Percentiles rank a stretch among this genome's conserved stretches.
These are phyloP conservation scores for Phyllopteryx taeniolatus DNA, from an alignment of 2,113 vertebrate species.

Conservation along the genomic window DNA sequence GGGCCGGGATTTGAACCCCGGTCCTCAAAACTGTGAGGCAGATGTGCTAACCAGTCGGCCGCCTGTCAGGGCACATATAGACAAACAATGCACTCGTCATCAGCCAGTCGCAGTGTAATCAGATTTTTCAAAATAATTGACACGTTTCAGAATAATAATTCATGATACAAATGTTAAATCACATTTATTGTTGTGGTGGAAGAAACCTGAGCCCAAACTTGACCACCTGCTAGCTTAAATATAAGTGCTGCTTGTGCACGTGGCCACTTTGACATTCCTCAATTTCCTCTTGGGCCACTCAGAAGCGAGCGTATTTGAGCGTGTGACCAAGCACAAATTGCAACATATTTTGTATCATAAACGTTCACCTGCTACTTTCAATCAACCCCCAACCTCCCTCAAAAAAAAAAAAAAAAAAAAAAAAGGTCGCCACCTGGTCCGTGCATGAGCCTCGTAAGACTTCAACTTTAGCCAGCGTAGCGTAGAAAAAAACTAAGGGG, in stretches of 20 bases:
- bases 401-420: conserved; percentile 18
- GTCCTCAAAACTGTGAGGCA: too few species aligned
- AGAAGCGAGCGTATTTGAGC: conserved; percentile 7
- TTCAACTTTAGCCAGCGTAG: conserved; percentile 47
- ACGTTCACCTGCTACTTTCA: conserved; percentile 74
- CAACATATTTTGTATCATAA: conserved; percentile 81
- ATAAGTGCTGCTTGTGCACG: not conserved
- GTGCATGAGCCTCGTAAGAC: conserved; percentile 66
- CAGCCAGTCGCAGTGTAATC: not conserved
- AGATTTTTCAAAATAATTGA: not conserved
- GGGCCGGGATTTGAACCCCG: too few species aligned
- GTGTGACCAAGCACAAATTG: conserved; percentile 54
- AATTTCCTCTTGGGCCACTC: conserved; percentile 28
- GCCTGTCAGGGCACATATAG: not conserved
- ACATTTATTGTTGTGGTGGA: not conserved
- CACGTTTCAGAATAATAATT: not conserved
- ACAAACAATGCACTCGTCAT: conserved; percentile 1
- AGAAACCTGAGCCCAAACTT: not conserved
- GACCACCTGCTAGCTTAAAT: conserved; percentile 7
- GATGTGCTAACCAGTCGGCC: too few species aligned
- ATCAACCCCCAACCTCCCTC: not conserved
- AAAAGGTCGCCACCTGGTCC: conserved; percentile 13
- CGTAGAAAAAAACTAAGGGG: conserved; percentile 34
- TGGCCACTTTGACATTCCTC: conserved; percentile 4
- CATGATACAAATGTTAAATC: not conserved